These are phyloP conservation scores for Anoncus sp. DNA, from an alignment of 2,888 invertebrate species.

Conservation along the genomic window DNA sequence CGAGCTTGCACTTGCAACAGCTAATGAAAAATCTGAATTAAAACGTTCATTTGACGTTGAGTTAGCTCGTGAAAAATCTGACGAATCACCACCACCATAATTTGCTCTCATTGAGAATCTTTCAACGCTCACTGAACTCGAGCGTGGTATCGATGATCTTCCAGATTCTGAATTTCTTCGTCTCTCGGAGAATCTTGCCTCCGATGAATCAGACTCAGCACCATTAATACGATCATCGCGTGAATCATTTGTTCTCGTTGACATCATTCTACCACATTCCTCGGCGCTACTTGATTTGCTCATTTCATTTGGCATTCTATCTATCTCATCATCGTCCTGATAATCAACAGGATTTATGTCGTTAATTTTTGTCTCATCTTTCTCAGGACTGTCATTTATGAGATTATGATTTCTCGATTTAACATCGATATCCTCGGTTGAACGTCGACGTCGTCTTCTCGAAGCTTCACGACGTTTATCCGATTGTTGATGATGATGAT, in stretches of 20 bases:
- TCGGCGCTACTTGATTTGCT: slow-evolving; percentile 67
- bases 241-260: slow-evolving; percentile 48
- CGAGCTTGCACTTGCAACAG: slow-evolving; percentile 80
- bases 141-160: slow-evolving; percentile 80
- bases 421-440: slow-evolving; percentile 57
- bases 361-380: slow-evolving; percentile 31
- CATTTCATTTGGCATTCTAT: slow-evolving; percentile 61
- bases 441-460: slow-evolving; percentile 61
- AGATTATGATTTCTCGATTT: slow-evolving; percentile 46
- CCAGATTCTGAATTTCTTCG: slow-evolving; percentile 78
- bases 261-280: slow-evolving; percentile 60
- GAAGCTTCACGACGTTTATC: slow-evolving; percentile 55
- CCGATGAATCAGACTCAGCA: slow-evolving; percentile 72
- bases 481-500: slow-evolving; percentile 59
- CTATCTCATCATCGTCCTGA: slow-evolving; percentile 53
- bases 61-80: slow-evolving; percentile 81
- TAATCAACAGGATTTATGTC: slow-evolving; percentile 44
- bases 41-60: slow-evolving; percentile 81
- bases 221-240: slow-evolving; percentile 44
- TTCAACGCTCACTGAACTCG: slow-evolving; percentile 80
- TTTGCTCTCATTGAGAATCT: slow-evolving; percentile 81
- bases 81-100: slow-evolving; percentile 76
- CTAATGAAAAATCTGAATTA: slow-evolving; percentile 81
- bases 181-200: slow-evolving; percentile 74
- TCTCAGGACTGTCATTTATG: slow-evolving; percentile 46